Base-by-base conservation (phyloP, 1,140 invertebrate genomes). In the Pseudobourletiella spinata region DNA sequence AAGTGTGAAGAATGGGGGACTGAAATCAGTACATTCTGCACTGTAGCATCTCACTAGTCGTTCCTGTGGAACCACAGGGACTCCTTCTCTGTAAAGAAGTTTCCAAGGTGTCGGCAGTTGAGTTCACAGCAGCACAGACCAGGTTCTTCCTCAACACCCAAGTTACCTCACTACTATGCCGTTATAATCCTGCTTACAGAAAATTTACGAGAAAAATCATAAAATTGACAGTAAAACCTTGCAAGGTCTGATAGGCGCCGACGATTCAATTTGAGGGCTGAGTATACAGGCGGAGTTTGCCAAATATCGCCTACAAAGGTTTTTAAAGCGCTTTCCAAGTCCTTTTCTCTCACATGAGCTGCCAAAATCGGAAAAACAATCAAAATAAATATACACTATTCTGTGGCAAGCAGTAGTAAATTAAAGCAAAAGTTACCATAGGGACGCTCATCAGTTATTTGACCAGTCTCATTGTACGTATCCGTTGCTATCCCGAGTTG, bases 401-500 rank as follows among this genome's bases (percentile, higher is more conserved):
- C 18, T 11, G 8, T 15, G 22, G 8, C 6, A 15, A 50, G 46
- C 15, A 22, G 18, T 14, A 50, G 18, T 50, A 50, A 50, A 50
- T 11, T 11, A 50, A n/a, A n/a, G n/a, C n/a, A n/a, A n/a, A n/a
- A n/a, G 6, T 54, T 65, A 72, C 71, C 44, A 48, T 68, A 72
- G 0, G 59, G 59, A 1, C 56, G 44, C 57, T 68, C 63, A 59
- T 66, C 56, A 8, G 46, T 70, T 18, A 70, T 57, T 54, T 51
- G 43, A 30, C 70, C 70, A 18, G 55, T 61, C 26, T 71, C 67
- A 57, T 73, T 72, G 55, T 68, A 72, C 0, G 72, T 73, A 58
- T 70, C 65, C 8, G 72, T 73, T 2, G 70, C 66, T 22, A 71
- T 66, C n/a, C 72, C 72, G 15, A 73, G 44, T 44, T 67, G 65